Evolutionary conservation across 2,888 invertebrate species (phyloP), one percentile per base, ranked within the genome.

Genomic region (Agriopis aurantiaria): DNA sequence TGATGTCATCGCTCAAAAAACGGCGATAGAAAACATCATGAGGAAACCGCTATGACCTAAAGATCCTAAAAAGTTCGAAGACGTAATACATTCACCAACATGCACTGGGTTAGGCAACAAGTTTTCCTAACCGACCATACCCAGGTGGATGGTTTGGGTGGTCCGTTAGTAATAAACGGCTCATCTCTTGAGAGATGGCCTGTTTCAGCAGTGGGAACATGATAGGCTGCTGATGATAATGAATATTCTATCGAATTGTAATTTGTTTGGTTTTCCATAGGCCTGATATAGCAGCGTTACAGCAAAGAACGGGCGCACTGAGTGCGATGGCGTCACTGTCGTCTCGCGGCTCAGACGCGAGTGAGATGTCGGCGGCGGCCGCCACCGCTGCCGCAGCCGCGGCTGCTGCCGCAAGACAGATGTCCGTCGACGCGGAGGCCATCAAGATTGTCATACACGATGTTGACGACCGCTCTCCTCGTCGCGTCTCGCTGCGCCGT

Each of bases 371-470:
- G 4, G 56, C 90, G 12, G 84, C 92, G 1, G 83, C 94, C 2
- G 85, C 95, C 8, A 91, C 92, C 10, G 88, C 95, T 9, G 88
- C 95, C 0, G 95, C 95, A 5, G 92, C 96, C 56, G 95, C 95
- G 48, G 95, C 95, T 17, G 96, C 96, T 0, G 95, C 96, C 10
- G 95, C 97, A 55, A 95, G 98, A 7, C 98, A 98, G 84, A 97
- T 97, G 83, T 97, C 98, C 23, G 97, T 97, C 71, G 98, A 98
- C 84, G 98, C 98, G 1, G 98, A 98, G 87, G 98, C 98, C 75
- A 98, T 98, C 82, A 97, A 98, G 87, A 98, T 98, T 78, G 98
- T 98, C 77, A 98, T 98, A 82, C 98, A 98, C 85, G 98, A 98
- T 87, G 98, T 98, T 12, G 98, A 98, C 89, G 97, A 97, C 72